Base-by-base conservation (phyloP, 1,140 invertebrate genomes). In the Macrosteles quadrilineatus region DNA sequence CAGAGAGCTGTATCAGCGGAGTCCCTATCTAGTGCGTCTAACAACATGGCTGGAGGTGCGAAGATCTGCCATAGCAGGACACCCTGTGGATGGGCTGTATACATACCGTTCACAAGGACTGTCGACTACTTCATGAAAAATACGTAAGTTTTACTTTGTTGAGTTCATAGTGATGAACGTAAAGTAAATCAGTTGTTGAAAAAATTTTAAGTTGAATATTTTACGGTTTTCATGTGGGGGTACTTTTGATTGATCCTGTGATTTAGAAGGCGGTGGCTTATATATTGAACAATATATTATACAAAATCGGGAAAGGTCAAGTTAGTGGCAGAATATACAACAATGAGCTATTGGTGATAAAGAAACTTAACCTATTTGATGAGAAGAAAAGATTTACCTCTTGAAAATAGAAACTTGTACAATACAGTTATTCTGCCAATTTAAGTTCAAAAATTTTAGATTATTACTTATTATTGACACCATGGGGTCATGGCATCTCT, bases 71-170 rank as follows among this genome's bases (percentile, higher is more conserved):
- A 78, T 17, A 73, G 70, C 0, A 75, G 71, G 11, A 84, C 82
- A 1, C 87, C 87, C 0, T 89, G 88, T 71, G 87, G 84, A 55
- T 90, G 88, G 88, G 83, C 83, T 27, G 82, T 89, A 0, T 90
- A 89, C 74, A 77, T 81, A 23, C 81, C 82, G 25, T 77, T 79
- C 29, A 80, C 80, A 3, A 81, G 85, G 31, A 78, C 78, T 27
- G 76, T 85, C 11, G 80, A 85, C 43, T 84, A 84, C 64, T 87
- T 84, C 75, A 84, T 89, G 77, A 82, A 78, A 63, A 89, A 88
- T 77, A 82, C 85, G 87, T 90, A 82, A 87, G 87, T 83, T 68
- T 70, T 14, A 23, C 11, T 19, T 36, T 59, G 27, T 59, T 59
- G 21, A 25, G 14, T 12, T 25, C 29, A 9, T 11, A 4, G 30